Evolutionary conservation across 2,113 vertebrate species (phyloP), one percentile per base, ranked within the genome.

Genomic region (Orcinus orca): DNA sequence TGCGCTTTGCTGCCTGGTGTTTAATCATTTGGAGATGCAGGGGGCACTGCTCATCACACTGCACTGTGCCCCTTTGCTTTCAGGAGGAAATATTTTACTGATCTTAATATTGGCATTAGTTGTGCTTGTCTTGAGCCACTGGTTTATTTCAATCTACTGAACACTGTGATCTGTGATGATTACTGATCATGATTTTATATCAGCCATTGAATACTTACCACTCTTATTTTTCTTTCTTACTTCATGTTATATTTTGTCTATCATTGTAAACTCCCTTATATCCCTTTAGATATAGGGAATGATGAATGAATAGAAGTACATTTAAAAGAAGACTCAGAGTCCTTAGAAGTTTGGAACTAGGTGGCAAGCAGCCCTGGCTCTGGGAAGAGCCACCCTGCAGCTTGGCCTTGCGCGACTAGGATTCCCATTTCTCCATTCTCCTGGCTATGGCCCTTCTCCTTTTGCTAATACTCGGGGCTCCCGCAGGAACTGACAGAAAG

Each of bases 271-370:
- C 44, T 55, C 25, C 9, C 8, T 96, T 33, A 70, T 73, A 47
- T 77, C 15, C 23, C 80, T 81, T 44, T 63, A 86, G 68, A 87
- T 68, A 68, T 20, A 90, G 47, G 25, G 63, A 77, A 55, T 41
- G 50, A 68, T 80, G 50, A 88, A 79, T 87, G 58, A 79, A 67
- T 93, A 88, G 17, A 97, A 97, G 47, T 80, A n/a, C 10, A 21
- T 33, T 92, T 87, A 58, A 84, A 80, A 81, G 36, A 81, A 80
- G 71, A 44, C 21, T 38, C 44, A 55, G 67, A 21, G 18, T 38
- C 20, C 44, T 83, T 70, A 55, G 62, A 36, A 50, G 33, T 71
- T 67, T 68, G 47, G 50, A 67, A 68, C 55, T 60, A 58, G 83
- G 60, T 93, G 25, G 15, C 55, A 71, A 88, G 87, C 15, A 71